Evolutionary conservation across 2,888 invertebrate genomes (phyloP).

Genomic region (Cryptocephalus moraei): DNA sequence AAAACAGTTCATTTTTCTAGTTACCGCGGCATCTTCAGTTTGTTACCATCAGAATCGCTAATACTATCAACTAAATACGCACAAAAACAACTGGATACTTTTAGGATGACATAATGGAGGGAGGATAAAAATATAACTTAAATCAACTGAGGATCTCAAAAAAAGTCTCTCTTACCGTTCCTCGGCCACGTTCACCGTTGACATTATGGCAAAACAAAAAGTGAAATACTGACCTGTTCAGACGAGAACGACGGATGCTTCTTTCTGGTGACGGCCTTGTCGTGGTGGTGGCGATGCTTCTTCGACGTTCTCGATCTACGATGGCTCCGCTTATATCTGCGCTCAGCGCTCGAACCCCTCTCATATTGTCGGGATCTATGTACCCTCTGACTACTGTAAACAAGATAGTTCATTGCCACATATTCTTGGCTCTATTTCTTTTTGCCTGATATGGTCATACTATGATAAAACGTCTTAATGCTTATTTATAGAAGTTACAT

Average conservation of each 20-base stretch:
- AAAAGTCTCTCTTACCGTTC: too few species aligned
- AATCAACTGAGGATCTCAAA: too few species aligned
- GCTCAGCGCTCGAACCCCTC: constrained; percentile 67
- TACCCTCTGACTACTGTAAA: constrained; percentile 49
- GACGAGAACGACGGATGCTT: constrained; percentile 43
- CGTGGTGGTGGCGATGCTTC: constrained; percentile 58
- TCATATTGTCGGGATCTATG: constrained; percentile 52
- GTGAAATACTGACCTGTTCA: constrained; percentile 32
- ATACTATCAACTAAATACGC: neutral
- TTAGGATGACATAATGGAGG: constrained; percentile 2
- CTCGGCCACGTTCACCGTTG: too few species aligned
- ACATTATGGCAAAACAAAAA: too few species aligned
- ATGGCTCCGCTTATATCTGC: constrained; percentile 77
- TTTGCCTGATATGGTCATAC: too few species aligned
- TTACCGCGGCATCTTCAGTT: too few species aligned
- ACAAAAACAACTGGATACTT: constrained; percentile 6
- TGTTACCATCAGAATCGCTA: too few species aligned
- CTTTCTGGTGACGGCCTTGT: constrained; percentile 32
- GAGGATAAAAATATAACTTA: neutral
- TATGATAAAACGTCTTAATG: too few species aligned
- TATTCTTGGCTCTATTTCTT: too few species aligned
- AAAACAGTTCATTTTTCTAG: too few species aligned
- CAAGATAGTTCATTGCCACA: constrained; percentile 1
- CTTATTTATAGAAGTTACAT: too few species aligned
- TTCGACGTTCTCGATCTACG: constrained; percentile 73